Evolutionary conservation across 2,113 vertebrate genomes (phyloP), one percentile per base, ranked within the genome.

Genomic region (Ameiurus melas): DNA sequence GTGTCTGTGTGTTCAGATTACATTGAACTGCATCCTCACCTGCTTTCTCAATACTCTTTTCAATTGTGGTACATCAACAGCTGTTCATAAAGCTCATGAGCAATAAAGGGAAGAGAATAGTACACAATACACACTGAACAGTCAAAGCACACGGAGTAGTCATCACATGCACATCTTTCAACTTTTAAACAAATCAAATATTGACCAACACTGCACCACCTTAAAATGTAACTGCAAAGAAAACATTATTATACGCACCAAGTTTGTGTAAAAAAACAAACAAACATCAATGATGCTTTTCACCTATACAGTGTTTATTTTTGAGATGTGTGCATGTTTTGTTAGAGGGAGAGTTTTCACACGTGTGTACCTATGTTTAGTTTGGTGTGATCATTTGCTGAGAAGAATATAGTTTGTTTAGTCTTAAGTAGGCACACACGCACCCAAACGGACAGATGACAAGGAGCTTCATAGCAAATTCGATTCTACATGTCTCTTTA

Each of bases 51-150:
- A 7, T 53, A 66, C 17, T 78, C 33, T 57, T 77, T 86, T 88
- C 60, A 58, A n/a, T 85, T 27, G 19, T 22, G 47, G 27, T 89
- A 86, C 51, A 70, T 89, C 84, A 87, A 87, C 90, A 90, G 68
- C 85, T 90, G 85, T 39, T 64, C 62, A 73, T 90, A 55, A 78
- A 71, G 86, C 82, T 84, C 68, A 77, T 78, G 64, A 53, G 39
- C 62, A 43, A 47, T 25, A 68, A 81, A 77, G 62, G 43, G 85
- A 83, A 70, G 33, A 27, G 30, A 73, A 62, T 14, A 17, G 0
- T 14, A 6, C 39, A 89, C 78, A 81, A 57, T 39, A 55, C 43
- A 30, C 19, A 39, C 39, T 27, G 36, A 78, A 3, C 68, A 70
- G 7, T 39, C 14, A 27, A 33, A 27, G 39, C n/a, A 71, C n/a